Evolutionary conservation across 1,140 invertebrate species (phyloP), one percentile per base, ranked within the genome.

Genomic region (Zaprionus nigranus): DNA sequence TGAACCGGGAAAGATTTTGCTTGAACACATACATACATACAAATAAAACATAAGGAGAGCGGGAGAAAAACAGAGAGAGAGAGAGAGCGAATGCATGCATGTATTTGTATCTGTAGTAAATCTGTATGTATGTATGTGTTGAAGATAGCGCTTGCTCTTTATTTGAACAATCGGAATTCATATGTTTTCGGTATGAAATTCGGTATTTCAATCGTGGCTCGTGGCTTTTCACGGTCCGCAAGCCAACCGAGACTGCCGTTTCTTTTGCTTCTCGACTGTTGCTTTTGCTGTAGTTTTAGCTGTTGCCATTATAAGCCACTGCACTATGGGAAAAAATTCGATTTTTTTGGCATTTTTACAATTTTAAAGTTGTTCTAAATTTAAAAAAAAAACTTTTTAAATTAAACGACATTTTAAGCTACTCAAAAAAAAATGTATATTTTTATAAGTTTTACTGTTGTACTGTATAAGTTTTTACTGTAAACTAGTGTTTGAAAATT

Each of bases 191-290:
- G 79, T 90, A 90, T 90, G 76, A 90, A 90, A 90, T 90, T 90
- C 82, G 86, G 86, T 85, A 90, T 90, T 90, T 90, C 83, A 90
- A 90, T 90, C 88, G 87, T 90, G 86, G 86, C 86, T 90, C 86
- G 86, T 90, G 86, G 86, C 86, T 90, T 87, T 87, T 90, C 87
- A 90, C 87, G 86, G 80, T 90, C 86, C 83, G 78, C 80, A 90
- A 67, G 88, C 83, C 87, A 91, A 90, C 87, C 86, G 86, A 85
- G 74, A 90, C 86, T 81, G 82, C 81, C 77, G 81, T 90, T 90
- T 90, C 85, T 88, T 84, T 88, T 84, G 62, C 79, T 72, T 73
- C 73, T 80, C 82, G 74, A 64, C 84, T 83, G 69, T 84, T 87
- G 78, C 66, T 77, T 73, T 75, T 78, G 46, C 64, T 60, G 38